These are phyloP conservation scores for Hippopotamyrus pictus DNA, from an alignment of 2,797 vertebrate species.

Conservation along the genomic window DNA sequence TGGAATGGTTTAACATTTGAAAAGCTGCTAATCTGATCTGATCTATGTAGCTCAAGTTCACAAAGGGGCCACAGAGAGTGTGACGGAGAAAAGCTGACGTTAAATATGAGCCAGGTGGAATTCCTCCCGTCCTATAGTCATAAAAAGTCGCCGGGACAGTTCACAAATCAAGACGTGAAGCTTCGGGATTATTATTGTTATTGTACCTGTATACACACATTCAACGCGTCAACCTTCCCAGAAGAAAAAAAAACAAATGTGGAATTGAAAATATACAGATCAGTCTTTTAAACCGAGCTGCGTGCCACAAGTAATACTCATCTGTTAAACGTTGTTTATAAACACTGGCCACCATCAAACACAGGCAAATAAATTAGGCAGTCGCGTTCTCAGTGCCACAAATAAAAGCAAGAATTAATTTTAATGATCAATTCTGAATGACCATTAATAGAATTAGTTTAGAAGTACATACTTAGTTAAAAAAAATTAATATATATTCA, in stretches of 20 bases:
- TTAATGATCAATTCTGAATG: neutral
- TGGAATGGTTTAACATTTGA: conserved; percentile 37
- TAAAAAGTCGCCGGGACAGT: conserved; percentile 64
- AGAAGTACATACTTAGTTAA: neutral
- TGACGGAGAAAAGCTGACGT: conserved; percentile 54
- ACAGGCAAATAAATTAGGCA: neutral
- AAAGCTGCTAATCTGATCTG: conserved; percentile 47
- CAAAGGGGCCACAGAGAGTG: conserved; percentile 54
- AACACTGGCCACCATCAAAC: neutral
- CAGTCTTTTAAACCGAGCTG: conserved; percentile 41
- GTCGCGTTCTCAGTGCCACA: neutral
- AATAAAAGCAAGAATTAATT: neutral
- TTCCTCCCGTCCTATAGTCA: conserved; percentile 64
- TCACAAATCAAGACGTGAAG: conserved; percentile 71
- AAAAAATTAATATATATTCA: neutral
- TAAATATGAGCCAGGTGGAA: conserved; percentile 67
- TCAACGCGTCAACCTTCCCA: conserved; percentile 57
- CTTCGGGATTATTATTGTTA: conserved; percentile 67
- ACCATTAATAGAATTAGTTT: neutral
- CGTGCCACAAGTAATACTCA: conserved; percentile 31
- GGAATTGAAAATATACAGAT: conserved; percentile 50
- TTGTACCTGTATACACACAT: conserved; percentile 63
- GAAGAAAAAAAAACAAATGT: neutral
- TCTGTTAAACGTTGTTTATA: neutral
- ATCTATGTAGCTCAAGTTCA: conserved; percentile 51